Conservation (phyloP, 2,888 invertebrate genomes). For the Escarpia spicata region DNA sequence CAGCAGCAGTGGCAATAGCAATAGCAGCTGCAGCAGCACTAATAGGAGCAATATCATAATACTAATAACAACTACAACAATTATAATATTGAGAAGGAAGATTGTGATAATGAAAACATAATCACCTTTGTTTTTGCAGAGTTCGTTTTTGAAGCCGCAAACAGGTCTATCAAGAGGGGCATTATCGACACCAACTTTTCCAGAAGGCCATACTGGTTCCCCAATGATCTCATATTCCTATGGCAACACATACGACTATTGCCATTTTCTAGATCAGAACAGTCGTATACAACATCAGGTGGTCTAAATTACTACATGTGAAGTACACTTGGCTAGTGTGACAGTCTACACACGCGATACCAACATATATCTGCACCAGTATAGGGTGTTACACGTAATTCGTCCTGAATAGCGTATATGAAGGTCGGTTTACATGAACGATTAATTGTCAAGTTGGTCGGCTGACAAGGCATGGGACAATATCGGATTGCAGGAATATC, state of each 20-base stretch:
- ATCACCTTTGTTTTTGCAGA: conserved; percentile 40
- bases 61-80: background rate
- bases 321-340: too few relatives aligned
- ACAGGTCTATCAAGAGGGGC: conserved; percentile 48
- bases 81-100: background rate
- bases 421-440: too few relatives aligned
- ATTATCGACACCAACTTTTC: conserved; percentile 32
- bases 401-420: too few relatives aligned
- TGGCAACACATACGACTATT: too few relatives aligned
- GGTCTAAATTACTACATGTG: too few relatives aligned
- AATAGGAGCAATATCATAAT: background rate
- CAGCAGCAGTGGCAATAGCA: background rate
- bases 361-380: too few relatives aligned
- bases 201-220: conserved; percentile 36
- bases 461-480: too few relatives aligned
- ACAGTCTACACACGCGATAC: too few relatives aligned
- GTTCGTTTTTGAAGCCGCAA: conserved; percentile 52
- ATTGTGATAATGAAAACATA: conserved; percentile 18
- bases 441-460: too few relatives aligned
- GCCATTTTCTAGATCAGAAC: background rate
- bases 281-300: conserved; percentile 33
- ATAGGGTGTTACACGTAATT: too few relatives aligned
- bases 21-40: background rate
- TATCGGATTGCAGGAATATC: too few relatives aligned
- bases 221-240: background rate